Evolutionary conservation across 2,888 invertebrate genomes (phyloP).

Genomic region (Epistrophe grossulariae): DNA sequence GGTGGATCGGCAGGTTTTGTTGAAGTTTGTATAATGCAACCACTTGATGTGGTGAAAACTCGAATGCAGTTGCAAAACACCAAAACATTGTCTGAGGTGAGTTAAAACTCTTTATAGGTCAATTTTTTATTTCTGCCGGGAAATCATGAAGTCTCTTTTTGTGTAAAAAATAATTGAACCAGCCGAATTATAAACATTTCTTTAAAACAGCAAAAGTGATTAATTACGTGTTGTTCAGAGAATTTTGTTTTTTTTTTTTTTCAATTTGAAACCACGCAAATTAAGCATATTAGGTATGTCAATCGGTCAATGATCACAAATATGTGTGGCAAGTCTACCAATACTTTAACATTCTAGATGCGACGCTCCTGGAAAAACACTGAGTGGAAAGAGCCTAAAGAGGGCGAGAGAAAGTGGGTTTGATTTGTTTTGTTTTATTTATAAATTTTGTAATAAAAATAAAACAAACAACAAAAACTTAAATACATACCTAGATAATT

Average conservation of each 20-base stretch:
- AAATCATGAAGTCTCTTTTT: neutral
- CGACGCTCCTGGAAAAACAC: conserved; percentile 18
- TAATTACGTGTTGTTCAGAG: neutral
- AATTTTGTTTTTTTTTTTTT: neutral
- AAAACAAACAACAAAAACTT: neutral
- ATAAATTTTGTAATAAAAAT: conserved; percentile 1
- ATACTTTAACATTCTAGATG: neutral
- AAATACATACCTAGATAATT: neutral
- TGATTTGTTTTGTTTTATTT: conserved; percentile 14
- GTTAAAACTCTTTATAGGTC: conserved; percentile 47
- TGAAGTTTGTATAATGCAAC: conserved; percentile 98
- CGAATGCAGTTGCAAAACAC: conserved; percentile 91
- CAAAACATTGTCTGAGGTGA: conserved; percentile 78
- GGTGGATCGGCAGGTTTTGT: conserved; percentile 97
- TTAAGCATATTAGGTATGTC: neutral
- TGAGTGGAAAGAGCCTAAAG: neutral
- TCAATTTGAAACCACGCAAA: no score
- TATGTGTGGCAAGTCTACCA: neutral
- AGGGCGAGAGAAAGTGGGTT: neutral
- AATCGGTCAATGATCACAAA: neutral
- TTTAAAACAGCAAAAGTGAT: neutral
- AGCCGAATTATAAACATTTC: neutral
- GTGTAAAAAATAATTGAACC: neutral
- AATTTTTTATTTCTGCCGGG: neutral
- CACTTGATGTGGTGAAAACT: conserved; percentile 96